Percentiles rank a stretch among this genome's conserved stretches.
These are phyloP conservation scores for Lepas anatifera DNA, from an alignment of 2,888 invertebrate species.

Conservation along the genomic window DNA sequence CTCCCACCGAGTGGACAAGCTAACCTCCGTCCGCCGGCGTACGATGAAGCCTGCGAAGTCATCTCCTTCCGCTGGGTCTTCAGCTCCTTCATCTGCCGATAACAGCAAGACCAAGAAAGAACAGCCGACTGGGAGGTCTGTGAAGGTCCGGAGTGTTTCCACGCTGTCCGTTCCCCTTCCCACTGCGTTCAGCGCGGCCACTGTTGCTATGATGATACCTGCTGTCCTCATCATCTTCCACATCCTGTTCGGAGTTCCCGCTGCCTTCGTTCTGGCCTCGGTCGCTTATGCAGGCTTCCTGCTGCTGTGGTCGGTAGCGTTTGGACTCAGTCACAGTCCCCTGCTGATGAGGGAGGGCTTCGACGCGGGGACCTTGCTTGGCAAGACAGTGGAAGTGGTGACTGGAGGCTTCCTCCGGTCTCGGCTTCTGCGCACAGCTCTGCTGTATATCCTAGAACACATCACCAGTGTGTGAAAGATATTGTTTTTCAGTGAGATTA, in stretches of 20 bases:
- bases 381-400: neutral
- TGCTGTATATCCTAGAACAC: neutral
- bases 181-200: neutral
- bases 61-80: too few relatives aligned
- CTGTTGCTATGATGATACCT: neutral
- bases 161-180: neutral
- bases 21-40: too few relatives aligned
- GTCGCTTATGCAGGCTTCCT: neutral
- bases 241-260: neutral
- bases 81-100: too few relatives aligned
- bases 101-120: too few relatives aligned
- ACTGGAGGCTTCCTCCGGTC: neutral
- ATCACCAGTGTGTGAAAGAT: neutral
- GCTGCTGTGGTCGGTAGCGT: neutral
- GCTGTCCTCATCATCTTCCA: neutral
- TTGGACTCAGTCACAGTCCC: neutral
- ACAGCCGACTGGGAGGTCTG: neutral
- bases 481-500: too few relatives aligned
- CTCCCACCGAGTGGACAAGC: neutral
- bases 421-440: neutral
- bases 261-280: neutral
- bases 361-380: neutral
- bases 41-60: too few relatives aligned
- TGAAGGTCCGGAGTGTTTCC: neutral
- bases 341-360: neutral